Evolutionary conservation across 2,113 vertebrate genomes (phyloP).

Genomic region (Pachycephala philippinensis): DNA sequence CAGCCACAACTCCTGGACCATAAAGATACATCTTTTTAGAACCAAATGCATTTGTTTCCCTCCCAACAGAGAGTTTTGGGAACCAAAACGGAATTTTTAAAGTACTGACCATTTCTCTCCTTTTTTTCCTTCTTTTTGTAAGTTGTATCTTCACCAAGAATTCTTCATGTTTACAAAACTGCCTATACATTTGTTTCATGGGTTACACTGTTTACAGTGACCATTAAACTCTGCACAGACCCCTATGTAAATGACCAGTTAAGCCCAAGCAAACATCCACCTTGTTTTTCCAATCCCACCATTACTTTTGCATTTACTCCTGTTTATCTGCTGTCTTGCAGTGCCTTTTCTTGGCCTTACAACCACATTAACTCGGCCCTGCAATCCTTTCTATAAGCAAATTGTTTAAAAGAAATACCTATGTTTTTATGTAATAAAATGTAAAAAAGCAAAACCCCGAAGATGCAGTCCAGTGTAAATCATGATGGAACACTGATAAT

Average conservation of each 20-base stretch:
- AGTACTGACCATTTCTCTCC: neutral
- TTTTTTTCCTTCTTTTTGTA: neutral
- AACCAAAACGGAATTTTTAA: neutral
- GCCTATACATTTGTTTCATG: neutral
- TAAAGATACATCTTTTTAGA: neutral
- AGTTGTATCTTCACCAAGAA: neutral
- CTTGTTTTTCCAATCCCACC: neutral
- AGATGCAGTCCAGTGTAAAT: neutral
- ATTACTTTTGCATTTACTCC: neutral
- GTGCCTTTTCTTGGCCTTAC: neutral
- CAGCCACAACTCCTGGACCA: neutral
- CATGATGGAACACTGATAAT: neutral
- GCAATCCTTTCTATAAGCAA: neutral
- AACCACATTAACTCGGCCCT: neutral
- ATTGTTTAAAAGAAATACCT: neutral
- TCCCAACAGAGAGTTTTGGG: neutral
- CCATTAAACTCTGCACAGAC: neutral
- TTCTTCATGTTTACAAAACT: neutral
- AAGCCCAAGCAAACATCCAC: neutral
- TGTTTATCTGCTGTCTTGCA: neutral
- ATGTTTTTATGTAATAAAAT: neutral
- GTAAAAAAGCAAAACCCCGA: neutral
- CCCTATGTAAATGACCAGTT: neutral
- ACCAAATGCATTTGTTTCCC: neutral
- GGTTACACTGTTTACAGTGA: neutral